Base-by-base conservation (phyloP, 2,113 vertebrate species). In the Rhinolophus ferrumequinum region DNA sequence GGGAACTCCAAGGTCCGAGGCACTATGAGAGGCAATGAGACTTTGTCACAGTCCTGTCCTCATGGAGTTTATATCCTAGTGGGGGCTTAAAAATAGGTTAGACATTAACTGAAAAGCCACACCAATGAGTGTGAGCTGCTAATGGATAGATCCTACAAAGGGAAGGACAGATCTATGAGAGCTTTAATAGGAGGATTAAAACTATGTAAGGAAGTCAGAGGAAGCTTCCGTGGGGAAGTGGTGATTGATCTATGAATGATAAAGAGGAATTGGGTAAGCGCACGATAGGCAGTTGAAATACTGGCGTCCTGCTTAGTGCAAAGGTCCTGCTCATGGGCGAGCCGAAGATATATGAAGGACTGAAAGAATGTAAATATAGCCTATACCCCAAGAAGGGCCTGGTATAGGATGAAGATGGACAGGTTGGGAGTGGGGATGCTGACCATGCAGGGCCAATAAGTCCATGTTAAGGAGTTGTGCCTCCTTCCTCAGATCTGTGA, bases 61-160 rank as follows among this genome's bases (percentile, higher is more conserved):
- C 24, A 28, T 33, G n/a, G 54, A 89, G n/a, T 83, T 93, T 84
- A 58, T 62, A 67, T 26, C 38, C 67, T 67, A 76, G 41, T 54
- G 47, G 60, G 33, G 50, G 35, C 38, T 22, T 90, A 28, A 47
- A 26, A n/a, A 11, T 60, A 75, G 66, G 28, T 81, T 73, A 93
- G 56, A 79, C n/a, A 89, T 69, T 92, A 93, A 72, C n/a, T 75
- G 64, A 62, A 95, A 89, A 96, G 73, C 30, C 50, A 75, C 60
- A 89, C 10, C 64, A 56, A 73, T 60, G 35, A 41, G 16, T 62
- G 5, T 41, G 62, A 76, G n/a, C 21, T 82, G 67, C 35, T 87
- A 62, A 64, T 64, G 52, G 35, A 30, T 9, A n/a, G 58, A 52
- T 66, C 35, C 47, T 47, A 22, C 33, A 79, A 66, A 90, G 30